Base-by-base conservation (phyloP, 2,888 invertebrate genomes). In the Acanthosepion pharaonis region DNA sequence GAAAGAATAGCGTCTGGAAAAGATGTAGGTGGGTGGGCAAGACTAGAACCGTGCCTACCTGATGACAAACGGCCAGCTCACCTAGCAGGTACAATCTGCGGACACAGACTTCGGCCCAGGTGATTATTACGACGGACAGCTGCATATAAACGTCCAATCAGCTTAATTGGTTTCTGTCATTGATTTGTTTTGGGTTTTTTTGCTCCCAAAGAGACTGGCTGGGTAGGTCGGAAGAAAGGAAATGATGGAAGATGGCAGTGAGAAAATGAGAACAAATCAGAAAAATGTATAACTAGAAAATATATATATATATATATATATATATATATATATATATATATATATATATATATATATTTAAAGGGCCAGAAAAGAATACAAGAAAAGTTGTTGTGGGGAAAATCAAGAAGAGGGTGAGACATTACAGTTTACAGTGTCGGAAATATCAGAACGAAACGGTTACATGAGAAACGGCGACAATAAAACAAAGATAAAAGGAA, bases 81-180 rank as follows among this genome's bases (percentile, higher is more conserved):
- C 64, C 64, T 25, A 28, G 64, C 64, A 23, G 64, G 25, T 64
- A 28, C 64, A 64, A 64, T 64, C 64, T 64, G 64, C 25, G 64
- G 64, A 8, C 1, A 20, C n/a, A 78, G n/a, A 78, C n/a, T 33
- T 33, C 78, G 78, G n/a, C 78, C 20, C 78, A 78, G n/a, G 78
- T 78, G 78, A 78, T 78, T n/a, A 78, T 78, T n/a, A 78, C 78
- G n/a, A 78, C n/a, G n/a, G 78, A n/a, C 78, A 78, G n/a, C n/a
- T 78, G 78, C 78, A 15, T 78, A n/a, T n/a, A 78, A 78, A n/a
- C 78, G n/a, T 78, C 78, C 78, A 78, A 78, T 78, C 78, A 78
- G 78, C n/a, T n/a, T 78, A 78, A 78, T 78, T 78, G 78, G 78
- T 78, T 78, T 78, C n/a, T 78, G n/a, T n/a, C 4, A n/a, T 78